Evolutionary conservation across 2,888 invertebrate species (phyloP).

Genomic region (Ormyrus rosae): DNA sequence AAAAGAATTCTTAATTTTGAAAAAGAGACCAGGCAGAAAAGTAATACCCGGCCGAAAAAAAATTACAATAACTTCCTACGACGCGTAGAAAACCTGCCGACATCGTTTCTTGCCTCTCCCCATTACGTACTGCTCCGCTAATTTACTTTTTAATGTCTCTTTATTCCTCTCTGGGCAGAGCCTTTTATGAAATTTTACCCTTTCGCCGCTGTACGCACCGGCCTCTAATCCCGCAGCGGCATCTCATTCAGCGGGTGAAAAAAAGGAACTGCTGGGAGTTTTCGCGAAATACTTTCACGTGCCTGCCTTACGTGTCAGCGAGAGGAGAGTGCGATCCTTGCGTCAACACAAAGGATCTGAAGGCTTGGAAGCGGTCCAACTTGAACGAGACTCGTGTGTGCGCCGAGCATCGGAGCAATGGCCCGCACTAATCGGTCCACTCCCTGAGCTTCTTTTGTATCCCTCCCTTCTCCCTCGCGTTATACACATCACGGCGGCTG

Average conservation of each 20-base stretch:
- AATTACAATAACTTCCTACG: slow-evolving; percentile 22
- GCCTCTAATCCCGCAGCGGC: slow-evolving; percentile 27
- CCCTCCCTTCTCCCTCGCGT: neutral
- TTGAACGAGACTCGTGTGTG: slow-evolving; percentile 69
- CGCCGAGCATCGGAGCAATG: slow-evolving; percentile 70
- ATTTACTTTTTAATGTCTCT: slow-evolving; percentile 52
- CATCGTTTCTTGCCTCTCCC: neutral
- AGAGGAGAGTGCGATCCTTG: slow-evolving; percentile 36
- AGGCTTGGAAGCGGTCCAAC: slow-evolving; percentile 70
- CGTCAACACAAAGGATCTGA: slow-evolving; percentile 62
- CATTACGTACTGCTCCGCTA: slow-evolving; percentile 24
- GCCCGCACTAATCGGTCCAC: slow-evolving; percentile 73
- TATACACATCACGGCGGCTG: neutral
- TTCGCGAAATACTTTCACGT: slow-evolving; percentile 58
- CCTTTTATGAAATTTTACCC: slow-evolving; percentile 51
- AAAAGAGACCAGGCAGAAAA: slow-evolving; percentile 6
- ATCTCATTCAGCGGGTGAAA: slow-evolving; percentile 17
- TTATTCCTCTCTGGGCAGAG: slow-evolving; percentile 19
- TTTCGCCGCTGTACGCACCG: slow-evolving; percentile 1
- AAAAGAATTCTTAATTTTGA: slow-evolving; percentile 30
- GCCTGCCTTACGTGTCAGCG: slow-evolving; percentile 57
- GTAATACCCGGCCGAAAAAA: slow-evolving; percentile 3
- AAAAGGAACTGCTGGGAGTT: slow-evolving; percentile 10
- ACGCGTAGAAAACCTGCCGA: slow-evolving; percentile 2
- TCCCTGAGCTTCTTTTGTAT: slow-evolving; percentile 58